Conservation (phyloP, 2,888 invertebrate genomes). For the Epistrophe eligans region DNA sequence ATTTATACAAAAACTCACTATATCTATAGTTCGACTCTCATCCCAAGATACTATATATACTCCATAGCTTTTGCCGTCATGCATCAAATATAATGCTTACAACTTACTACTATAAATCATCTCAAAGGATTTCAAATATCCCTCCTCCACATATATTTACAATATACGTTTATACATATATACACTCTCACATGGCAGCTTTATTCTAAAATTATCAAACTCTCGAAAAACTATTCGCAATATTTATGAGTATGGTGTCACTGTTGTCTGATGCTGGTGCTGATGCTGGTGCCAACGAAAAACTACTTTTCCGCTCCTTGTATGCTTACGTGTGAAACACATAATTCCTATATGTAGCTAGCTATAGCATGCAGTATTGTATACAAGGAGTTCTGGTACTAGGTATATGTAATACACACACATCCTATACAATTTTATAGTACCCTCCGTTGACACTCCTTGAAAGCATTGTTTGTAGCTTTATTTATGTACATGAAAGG, state of each 20-base stretch:
- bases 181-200: conserved; percentile 20
- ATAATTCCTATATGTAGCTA: background rate
- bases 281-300: conserved; percentile 49
- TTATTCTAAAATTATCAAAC: conserved; percentile 58
- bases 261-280: conserved; percentile 35
- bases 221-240: conserved; percentile 58
- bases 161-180: background rate
- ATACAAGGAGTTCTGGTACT: background rate
- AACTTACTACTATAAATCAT: conserved; percentile 52
- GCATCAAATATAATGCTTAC: conserved; percentile 29
- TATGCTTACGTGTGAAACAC: conserved; percentile 46
- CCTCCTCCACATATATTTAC: conserved; percentile 8
- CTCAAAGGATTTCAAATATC: conserved; percentile 45
- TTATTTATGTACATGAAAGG: conserved; percentile 28
- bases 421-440: background rate
- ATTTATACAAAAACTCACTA: conserved; percentile 19
- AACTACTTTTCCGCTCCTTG: conserved; percentile 48
- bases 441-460: conserved; percentile 27
- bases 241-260: conserved; percentile 56
- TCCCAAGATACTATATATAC: background rate
- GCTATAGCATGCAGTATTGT: conserved; percentile 7
- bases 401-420: background rate
- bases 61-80: conserved; percentile 20
- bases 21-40: background rate
- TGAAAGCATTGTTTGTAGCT: conserved; percentile 25